Percentiles rank a stretch among this genome's conserved stretches.
Conservation (phyloP, 1,140 invertebrate species). For the Drosophila eugracilis region DNA sequence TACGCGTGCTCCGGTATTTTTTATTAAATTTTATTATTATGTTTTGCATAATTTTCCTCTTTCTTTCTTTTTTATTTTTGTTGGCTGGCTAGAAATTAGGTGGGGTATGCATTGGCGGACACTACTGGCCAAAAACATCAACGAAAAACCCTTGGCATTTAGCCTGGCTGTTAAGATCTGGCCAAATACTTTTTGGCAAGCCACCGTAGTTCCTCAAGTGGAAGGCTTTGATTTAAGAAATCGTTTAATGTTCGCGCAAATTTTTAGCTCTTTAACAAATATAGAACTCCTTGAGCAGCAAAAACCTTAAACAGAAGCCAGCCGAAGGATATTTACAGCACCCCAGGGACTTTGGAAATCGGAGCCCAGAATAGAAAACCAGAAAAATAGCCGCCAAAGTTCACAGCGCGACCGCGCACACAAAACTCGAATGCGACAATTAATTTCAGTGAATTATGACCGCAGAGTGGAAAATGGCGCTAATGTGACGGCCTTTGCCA, state of each 20-base stretch:
- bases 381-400: constrained; percentile 20
- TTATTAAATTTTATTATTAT: constrained; percentile 81
- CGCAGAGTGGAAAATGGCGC: constrained; percentile 68
- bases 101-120: background rate
- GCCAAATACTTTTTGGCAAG: constrained; percentile 25
- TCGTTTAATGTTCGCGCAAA: constrained; percentile 14
- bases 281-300: background rate
- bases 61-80: constrained; percentile 12
- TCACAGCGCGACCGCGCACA: constrained; percentile 35
- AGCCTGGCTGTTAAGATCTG: background rate
- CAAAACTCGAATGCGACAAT: constrained; percentile 70
- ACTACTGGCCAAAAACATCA: background rate
- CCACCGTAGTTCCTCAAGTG: constrained; percentile 22
- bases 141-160: constrained; percentile 3
- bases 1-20: constrained; percentile 52
- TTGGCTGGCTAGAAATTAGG: constrained; percentile 14
- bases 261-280: constrained; percentile 26
- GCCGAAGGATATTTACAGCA: constrained; percentile 38
- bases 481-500: constrained; percentile 70
- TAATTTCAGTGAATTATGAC: constrained; percentile 81
- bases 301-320: constrained; percentile 10
- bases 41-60: constrained; percentile 74
- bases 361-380: background rate
- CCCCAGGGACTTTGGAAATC: constrained; percentile 32
- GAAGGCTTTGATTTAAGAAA: constrained; percentile 40